These are phyloP conservation scores for Poecile montanus DNA, from an alignment of 2,797 vertebrate genomes.

Conservation along the genomic window DNA sequence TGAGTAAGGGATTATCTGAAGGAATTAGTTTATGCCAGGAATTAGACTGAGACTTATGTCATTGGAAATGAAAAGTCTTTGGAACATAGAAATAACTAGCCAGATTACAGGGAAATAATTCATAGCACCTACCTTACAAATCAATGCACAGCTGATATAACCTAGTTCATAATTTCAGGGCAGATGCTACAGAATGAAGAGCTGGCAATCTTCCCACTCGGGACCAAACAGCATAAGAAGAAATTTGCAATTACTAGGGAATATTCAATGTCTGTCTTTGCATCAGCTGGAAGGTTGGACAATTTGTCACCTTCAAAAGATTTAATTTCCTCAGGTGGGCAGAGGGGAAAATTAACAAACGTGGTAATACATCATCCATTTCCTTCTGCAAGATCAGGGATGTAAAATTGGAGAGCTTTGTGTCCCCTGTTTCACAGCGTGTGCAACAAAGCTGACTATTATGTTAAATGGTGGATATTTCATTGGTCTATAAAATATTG, in stretches of 20 bases:
- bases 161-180: not conserved
- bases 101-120: not conserved
- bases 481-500: slow-evolving; percentile 22
- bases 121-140: not conserved
- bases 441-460: not conserved
- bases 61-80: not conserved
- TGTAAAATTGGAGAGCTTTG: not conserved
- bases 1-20: not conserved
- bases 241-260: not conserved
- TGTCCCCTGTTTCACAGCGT: not conserved
- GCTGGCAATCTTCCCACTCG: not conserved
- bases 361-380: not conserved
- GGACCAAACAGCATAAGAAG: not conserved
- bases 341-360: not conserved
- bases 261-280: not conserved
- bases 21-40: not conserved
- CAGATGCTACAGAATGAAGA: not conserved
- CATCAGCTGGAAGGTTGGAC: not conserved
- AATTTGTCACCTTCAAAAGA: not conserved
- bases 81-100: not conserved
- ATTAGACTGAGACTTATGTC: not conserved
- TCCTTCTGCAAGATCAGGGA: not conserved
- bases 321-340: not conserved
- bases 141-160: not conserved
- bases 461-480: not conserved